These are phyloP conservation scores for Ostrea denselamellosa DNA, from an alignment of 1,140 invertebrate species.

Conservation along the genomic window DNA sequence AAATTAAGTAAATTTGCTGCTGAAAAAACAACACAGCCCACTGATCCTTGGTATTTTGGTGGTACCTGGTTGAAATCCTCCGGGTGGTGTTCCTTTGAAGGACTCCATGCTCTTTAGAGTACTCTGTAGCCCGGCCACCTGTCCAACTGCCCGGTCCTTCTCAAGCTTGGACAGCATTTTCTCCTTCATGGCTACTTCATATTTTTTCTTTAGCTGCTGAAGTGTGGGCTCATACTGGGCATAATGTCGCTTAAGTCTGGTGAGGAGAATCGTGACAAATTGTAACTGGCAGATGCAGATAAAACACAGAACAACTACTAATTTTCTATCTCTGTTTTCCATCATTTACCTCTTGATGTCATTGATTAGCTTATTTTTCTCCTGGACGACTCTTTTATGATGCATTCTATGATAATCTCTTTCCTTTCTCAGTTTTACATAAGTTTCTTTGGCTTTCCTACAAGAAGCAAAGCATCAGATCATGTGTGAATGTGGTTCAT, in stretches of 20 bases:
- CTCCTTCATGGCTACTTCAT: conserved; percentile 78
- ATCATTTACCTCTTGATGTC: conserved; percentile 74
- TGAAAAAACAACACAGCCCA: neutral
- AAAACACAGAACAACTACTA: neutral
- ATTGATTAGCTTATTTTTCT: conserved; percentile 78
- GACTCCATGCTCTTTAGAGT: conserved; percentile 75
- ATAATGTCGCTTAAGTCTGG: conserved; percentile 76
- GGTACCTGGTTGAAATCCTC: neutral
- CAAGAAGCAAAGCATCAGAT: conserved; percentile 38
- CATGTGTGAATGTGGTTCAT: too few relatives aligned
- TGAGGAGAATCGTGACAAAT: neutral
- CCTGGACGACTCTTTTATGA: conserved; percentile 79
- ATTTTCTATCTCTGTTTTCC: neutral
- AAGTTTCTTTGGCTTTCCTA: conserved; percentile 78
- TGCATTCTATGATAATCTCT: conserved; percentile 79
- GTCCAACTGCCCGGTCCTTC: conserved; percentile 74
- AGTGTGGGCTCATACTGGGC: conserved; percentile 76
- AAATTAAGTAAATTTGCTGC: neutral
- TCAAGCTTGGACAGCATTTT: conserved; percentile 78
- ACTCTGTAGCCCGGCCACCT: conserved; percentile 75
- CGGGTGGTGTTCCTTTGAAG: conserved; percentile 62
- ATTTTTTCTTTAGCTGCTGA: conserved; percentile 75
- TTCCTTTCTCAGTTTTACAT: conserved; percentile 78
- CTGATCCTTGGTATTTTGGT: neutral
- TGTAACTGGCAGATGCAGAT: neutral